Percentiles rank a stretch among this genome's conserved stretches.
These are phyloP conservation scores for Carassius auratus DNA, from an alignment of 2,113 vertebrate species.

Conservation along the genomic window DNA sequence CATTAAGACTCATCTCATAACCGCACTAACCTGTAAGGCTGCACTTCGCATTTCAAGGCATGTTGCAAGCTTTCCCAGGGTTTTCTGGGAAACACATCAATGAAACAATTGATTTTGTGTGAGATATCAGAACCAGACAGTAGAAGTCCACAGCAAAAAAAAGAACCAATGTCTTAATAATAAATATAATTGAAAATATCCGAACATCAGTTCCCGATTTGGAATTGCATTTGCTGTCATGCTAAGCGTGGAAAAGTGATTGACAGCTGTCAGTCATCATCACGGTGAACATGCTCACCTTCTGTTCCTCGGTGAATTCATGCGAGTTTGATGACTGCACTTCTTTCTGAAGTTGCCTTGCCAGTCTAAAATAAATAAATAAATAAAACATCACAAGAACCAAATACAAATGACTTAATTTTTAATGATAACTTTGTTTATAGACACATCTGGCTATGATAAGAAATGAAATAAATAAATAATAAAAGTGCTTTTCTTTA, in stretches of 20 bases:
- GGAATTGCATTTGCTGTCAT: not conserved
- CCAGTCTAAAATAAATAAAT: constrained; percentile 78
- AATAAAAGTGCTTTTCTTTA: not conserved
- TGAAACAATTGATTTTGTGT: not conserved
- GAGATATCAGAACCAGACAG: not conserved
- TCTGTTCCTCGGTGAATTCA: constrained; percentile 96
- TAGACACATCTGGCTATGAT: too few relatives aligned
- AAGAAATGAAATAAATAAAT: not conserved
- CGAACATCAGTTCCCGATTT: not conserved
- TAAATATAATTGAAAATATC: not conserved
- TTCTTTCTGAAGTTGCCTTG: constrained; percentile 95
- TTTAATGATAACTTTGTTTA: too few relatives aligned
- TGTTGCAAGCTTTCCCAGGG: constrained; percentile 93
- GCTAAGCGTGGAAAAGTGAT: not conserved
- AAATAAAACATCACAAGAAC: constrained; percentile 40
- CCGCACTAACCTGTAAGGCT: constrained; percentile 86
- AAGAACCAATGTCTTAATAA: not conserved
- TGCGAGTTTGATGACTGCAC: constrained; percentile 89
- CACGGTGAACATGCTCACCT: constrained; percentile 74
- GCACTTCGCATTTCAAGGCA: constrained; percentile 95
- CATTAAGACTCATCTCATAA: not conserved
- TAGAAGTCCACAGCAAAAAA: too few relatives aligned
- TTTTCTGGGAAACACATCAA: constrained; percentile 80
- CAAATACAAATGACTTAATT: not conserved
- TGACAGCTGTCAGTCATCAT: not conserved